These are phyloP conservation scores for Sitta carolinensis DNA, from an alignment of 2,797 vertebrate species.

Conservation along the genomic window DNA sequence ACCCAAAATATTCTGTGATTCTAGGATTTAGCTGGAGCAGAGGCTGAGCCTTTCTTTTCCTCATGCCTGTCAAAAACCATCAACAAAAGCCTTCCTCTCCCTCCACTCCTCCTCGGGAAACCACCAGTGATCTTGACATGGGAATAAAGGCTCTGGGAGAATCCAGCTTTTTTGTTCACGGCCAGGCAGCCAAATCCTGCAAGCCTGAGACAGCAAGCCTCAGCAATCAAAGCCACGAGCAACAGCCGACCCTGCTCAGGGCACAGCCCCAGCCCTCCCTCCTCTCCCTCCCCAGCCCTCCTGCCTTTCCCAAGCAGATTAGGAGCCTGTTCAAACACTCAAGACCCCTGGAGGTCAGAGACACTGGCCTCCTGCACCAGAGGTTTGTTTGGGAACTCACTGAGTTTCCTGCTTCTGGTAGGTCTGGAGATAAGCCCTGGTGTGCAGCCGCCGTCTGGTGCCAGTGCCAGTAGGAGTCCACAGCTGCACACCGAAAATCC, in stretches of 20 bases:
- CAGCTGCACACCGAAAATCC: not conserved
- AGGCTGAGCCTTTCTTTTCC: not conserved
- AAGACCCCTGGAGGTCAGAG: slow-evolving; percentile 36
- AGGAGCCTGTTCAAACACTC: slow-evolving; percentile 26
- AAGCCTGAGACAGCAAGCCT: slow-evolving; percentile 15
- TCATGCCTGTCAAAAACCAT: slow-evolving; percentile 26
- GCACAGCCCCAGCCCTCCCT: slow-evolving; percentile 43
- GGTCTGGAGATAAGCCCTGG: slow-evolving; percentile 44
- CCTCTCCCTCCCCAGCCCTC: not conserved
- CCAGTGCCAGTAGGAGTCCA: not conserved
- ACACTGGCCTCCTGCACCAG: not conserved
- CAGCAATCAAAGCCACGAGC: slow-evolving; percentile 45
- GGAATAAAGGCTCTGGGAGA: slow-evolving; percentile 39
- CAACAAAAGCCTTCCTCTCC: slow-evolving; percentile 29
- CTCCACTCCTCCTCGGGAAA: not conserved
- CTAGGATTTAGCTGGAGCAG: not conserved
- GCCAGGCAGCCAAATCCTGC: slow-evolving; percentile 10
- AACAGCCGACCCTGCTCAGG: not conserved
- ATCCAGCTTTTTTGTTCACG: slow-evolving; percentile 7
- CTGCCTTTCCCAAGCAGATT: slow-evolving; percentile 58
- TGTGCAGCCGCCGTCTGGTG: fast-evolving
- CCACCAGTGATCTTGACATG: not conserved
- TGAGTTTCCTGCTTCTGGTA: slow-evolving; percentile 35
- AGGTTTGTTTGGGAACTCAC: slow-evolving; percentile 12
- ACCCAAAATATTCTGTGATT: not conserved